Evolutionary conservation across 2,888 invertebrate species (phyloP), one percentile per base, ranked within the genome.

Genomic region (Pycnomerus fuliginosus): DNA sequence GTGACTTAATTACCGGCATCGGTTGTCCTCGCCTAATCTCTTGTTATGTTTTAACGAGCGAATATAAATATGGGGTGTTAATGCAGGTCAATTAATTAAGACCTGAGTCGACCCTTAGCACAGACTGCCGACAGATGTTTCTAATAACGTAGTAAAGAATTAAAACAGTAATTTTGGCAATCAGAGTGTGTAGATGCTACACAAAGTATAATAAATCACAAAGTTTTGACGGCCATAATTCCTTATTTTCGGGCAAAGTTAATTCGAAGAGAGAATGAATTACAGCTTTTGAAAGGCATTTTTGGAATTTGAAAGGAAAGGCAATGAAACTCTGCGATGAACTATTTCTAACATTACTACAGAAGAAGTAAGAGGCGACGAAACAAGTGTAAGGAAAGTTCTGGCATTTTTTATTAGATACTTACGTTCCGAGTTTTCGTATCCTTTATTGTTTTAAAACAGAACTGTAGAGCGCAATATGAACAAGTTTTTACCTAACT

Each of bases 351-450:
- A 51, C n/a, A n/a, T n/a, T n/a, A 48, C 50, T 46, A 46, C 48
- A 40, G 42, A 46, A 47, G n/a, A n/a, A n/a, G n/a, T n/a, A n/a
- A n/a, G n/a, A n/a, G n/a, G n/a, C 49, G 51, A 47, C 47, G 42
- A 49, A 53, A 51, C 47, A 51, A 51, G 51, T 53, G 49, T 48
- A 49, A 44, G 35, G n/a, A 51, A 51, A 52, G 46, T 52, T 50
- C 45, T 29, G 34, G 36, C 34, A 45, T 47, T 48, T 49, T 50
- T 49, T 45, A 43, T 47, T 46, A 48, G 52, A 52, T 46, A 52
- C 44, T 52, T 50, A 50, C 48, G 45, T 44, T 47, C 44, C 38
- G 16, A 47, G 40, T 41, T 49, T 37, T 40, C 45, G 48, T 46
- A 41, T 44, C 44, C 36, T 47, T 52, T 48, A 50, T 50, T 48